Base-by-base conservation (phyloP, 2,888 invertebrate genomes). In the Ochropacha duplaris region DNA sequence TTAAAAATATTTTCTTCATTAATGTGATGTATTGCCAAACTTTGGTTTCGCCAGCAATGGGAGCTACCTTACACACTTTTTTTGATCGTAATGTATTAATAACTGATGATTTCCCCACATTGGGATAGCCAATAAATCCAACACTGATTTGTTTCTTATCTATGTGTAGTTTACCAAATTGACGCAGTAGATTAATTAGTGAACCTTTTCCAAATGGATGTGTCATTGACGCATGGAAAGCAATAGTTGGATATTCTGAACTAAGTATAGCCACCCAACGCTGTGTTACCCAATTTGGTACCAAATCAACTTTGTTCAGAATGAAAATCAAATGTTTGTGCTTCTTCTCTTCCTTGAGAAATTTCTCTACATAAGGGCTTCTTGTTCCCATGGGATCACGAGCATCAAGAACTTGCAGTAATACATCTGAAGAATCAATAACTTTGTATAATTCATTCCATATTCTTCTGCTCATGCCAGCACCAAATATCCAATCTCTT, bases 371-470 rank as follows among this genome's bases (percentile, higher is more conserved):
- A 80, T 97, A 97, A 50, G 96, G 95, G 61, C 98, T 98, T 56
- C 99, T 94, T 0, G 99, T 99, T 2, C 99, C 99, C 93, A 97
- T 94, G 0, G 99, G 99, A 93, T 99, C 99, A 65, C 99, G 94
- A 0, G 99, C 99, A 93, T 99, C 99, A 61, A 99, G 92, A 4
- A 99, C 97, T 92, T 99, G 98, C 28, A 99, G 89, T 16, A 99
- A 90, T 4, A 99, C 99, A 94, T 99, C 99, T 0, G 99, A 98
- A 2, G 99, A 99, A 87, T 99, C 99, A 57, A 99, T 96, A 28
- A 99, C 99, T 94, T 99, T 99, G 84, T 99, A 99, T 50, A 99
- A 87, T 84, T 99, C 99, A 92, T 98, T 99, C 99, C 99, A 99
- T 76, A 99, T 99, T 71, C 99, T 94, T 88, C 95, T 98, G 72